Conservation (phyloP, 1,140 invertebrate species). For the Babylonia areolata region DNA sequence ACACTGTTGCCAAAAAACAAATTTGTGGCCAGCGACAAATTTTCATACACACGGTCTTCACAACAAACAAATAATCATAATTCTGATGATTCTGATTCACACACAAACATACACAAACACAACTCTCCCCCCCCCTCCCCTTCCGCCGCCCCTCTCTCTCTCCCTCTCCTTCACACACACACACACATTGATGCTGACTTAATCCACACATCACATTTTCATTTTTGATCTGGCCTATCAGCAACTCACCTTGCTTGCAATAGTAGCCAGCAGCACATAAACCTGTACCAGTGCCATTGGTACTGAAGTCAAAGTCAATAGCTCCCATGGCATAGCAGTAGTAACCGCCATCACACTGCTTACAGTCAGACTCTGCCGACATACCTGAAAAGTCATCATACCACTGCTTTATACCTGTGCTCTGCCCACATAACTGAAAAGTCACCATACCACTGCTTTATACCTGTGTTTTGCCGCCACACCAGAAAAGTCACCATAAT, state of each 20-base stretch:
- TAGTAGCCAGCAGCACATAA: slow-evolving; percentile 68
- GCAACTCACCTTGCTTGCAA: slow-evolving; percentile 67
- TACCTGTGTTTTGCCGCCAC: too few relatives aligned
- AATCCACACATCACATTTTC: background rate
- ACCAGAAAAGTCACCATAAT: too few relatives aligned
- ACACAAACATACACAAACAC: slow-evolving; percentile 3
- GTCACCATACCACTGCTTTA: too few relatives aligned
- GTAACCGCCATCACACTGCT: slow-evolving; percentile 63
- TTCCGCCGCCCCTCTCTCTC: too few relatives aligned
- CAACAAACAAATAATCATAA: background rate
- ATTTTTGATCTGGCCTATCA: background rate
- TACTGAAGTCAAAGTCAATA: slow-evolving; percentile 65
- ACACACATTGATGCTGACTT: background rate
- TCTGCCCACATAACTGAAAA: too few relatives aligned
- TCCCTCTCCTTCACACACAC: background rate
- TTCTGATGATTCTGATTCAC: too few relatives aligned
- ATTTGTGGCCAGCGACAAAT: too few relatives aligned
- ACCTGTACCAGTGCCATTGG: slow-evolving; percentile 68
- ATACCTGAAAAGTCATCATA: slow-evolving; percentile 49
- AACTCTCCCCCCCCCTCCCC: too few relatives aligned
- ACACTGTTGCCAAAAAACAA: too few relatives aligned
- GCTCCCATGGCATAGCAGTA: slow-evolving; percentile 65
- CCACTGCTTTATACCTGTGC: too few relatives aligned
- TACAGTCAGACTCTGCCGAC: slow-evolving; percentile 57
- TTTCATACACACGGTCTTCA: too few relatives aligned